A percentile compares a stretch with the other conserved stretches of the same genome.
Conservation (phyloP, 2,797 vertebrate species). For the Phataginus tetradactyla region DNA sequence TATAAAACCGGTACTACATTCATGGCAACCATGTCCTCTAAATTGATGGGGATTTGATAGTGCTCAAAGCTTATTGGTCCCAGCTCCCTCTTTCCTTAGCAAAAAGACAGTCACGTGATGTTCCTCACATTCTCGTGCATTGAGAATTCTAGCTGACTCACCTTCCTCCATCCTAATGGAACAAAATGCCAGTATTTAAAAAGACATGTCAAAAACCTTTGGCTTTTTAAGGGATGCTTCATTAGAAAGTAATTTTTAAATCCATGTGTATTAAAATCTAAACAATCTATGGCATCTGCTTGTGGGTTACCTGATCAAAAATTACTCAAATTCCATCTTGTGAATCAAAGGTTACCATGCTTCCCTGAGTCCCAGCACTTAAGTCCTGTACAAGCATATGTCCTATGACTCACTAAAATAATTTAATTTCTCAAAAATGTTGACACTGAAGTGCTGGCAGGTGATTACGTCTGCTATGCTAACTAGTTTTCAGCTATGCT, state of each 20-base stretch:
- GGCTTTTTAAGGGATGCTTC: neutral
- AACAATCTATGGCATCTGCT: neutral
- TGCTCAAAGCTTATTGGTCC: neutral
- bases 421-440: constrained; percentile 24
- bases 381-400: neutral
- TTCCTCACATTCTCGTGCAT: neutral
- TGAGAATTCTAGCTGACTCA: neutral
- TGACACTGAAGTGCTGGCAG: neutral
- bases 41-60: neutral
- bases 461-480: accelerated
- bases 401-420: constrained; percentile 44
- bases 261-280: neutral
- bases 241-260: constrained; percentile 4
- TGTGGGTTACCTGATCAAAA: neutral
- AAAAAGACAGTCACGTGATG: neutral
- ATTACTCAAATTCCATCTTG: neutral
- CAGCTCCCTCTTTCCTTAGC: neutral
- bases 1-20: neutral
- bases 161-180: neutral
- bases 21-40: neutral
- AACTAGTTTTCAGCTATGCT: neutral
- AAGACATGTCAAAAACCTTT: neutral
- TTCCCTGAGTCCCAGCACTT: neutral
- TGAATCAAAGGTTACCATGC: neutral
- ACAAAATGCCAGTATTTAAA: neutral